Evolutionary conservation across 2,888 invertebrate genomes (phyloP), one percentile per base, ranked within the genome.

Genomic region (Drosophila mettleri): DNA sequence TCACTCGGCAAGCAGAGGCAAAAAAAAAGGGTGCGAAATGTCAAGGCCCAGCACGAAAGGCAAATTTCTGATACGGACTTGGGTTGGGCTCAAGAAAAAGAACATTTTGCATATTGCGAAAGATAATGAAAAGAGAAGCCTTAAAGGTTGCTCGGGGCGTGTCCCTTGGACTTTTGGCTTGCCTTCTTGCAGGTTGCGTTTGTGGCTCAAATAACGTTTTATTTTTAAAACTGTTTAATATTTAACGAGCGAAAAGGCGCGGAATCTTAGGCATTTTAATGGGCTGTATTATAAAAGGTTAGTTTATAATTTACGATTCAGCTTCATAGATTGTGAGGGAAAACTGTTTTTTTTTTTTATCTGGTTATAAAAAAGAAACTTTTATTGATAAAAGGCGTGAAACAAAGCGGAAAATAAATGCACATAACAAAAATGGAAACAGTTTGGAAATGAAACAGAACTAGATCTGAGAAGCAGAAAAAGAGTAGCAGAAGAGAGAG

Each of bases 101-200:
- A 22, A 39, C 16, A 64, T 86, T 86, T 86, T 80, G 71, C 84
- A 83, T 86, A 68, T 63, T 63, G 38, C 3, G 31, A 24, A 39
- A 43, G 34, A 31, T 54, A 52, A 51, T 39, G n/a, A 18, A 27
- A 14, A 10, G 43, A 10, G 24, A 49, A 22, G n/a, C 24, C 5
- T 6, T 10, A 49, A 68, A 61, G 53, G 69, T 14, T 49, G n/a
- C 45, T 38, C 18, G 38, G 41, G 72, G 73, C 57, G 69, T 60
- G 74, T 12, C 49, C 22, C 6, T 14, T 71, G 67, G 70, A 78
- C 82, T 85, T 67, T 67, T 20, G 8, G 24, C 8, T 58, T 24
- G 52, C 24, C n/a, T n/a, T n/a, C n/a, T n/a, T n/a, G n/a, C n/a
- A n/a, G n/a, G n/a, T 65, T 60, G 72, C 76, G 80, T 80, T 78